phyloP scores from a whole-genome alignment of 2,888 invertebrate genomes.

The Lypha dubia region DNA sequence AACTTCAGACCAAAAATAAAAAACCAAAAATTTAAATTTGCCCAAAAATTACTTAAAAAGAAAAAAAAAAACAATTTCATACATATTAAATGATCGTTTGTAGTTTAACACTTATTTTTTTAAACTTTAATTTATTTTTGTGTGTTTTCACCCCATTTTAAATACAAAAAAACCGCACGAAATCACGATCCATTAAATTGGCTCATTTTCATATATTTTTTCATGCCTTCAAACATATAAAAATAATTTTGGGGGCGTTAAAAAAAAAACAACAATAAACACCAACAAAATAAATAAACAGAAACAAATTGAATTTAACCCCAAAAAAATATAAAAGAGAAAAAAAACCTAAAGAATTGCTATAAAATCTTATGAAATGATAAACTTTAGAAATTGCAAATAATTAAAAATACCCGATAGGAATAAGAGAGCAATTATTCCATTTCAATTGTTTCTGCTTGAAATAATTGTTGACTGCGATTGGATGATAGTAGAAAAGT shows the following conservation, averaged over 20 bases:
- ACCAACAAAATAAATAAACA: neutral
- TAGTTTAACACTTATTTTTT: slow-evolving; percentile 14
- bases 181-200: slow-evolving; percentile 67
- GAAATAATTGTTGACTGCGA: neutral
- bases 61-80: neutral
- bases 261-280: neutral
- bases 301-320: slow-evolving; percentile 34
- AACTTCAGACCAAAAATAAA: slow-evolving; percentile 12
- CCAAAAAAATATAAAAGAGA: slow-evolving; percentile 6
- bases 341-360: neutral
- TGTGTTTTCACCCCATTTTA: slow-evolving; percentile 11
- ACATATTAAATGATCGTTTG: slow-evolving; percentile 20
- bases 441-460: neutral
- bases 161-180: slow-evolving; percentile 25
- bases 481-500: neutral
- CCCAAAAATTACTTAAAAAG: neutral
- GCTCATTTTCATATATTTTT: slow-evolving; percentile 19
- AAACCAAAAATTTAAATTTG: neutral
- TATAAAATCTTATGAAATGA: slow-evolving; percentile 16
- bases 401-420: slow-evolving; percentile 7
- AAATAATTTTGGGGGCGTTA: slow-evolving; percentile 52
- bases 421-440: neutral
- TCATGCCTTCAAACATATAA: neutral
- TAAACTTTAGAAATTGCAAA: neutral
- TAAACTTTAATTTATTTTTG: neutral